Evolutionary conservation across 2,888 invertebrate genomes (phyloP).

Genomic region (Escarpia spicata): DNA sequence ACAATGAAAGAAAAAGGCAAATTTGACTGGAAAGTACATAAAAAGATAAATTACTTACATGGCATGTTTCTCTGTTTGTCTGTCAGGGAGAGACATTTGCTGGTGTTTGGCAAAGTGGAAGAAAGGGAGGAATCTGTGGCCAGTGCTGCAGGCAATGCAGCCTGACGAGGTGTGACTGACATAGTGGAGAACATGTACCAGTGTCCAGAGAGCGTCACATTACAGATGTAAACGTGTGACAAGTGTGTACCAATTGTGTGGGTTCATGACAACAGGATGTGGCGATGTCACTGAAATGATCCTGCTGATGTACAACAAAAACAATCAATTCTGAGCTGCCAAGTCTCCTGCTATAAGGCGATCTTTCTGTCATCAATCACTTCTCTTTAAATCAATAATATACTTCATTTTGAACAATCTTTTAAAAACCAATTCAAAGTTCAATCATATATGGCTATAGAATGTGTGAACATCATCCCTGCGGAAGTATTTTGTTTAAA

Average conservation of each 20-base stretch:
- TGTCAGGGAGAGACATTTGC: background rate
- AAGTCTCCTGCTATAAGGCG: too few relatives aligned
- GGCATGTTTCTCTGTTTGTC: background rate
- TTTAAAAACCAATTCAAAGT: too few relatives aligned
- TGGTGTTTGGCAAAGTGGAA: background rate
- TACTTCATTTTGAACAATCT: too few relatives aligned
- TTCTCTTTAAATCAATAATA: too few relatives aligned
- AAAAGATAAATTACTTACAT: background rate
- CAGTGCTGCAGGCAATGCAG: background rate
- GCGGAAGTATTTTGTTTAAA: too few relatives aligned
- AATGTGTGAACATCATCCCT: too few relatives aligned
- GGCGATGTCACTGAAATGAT: background rate
- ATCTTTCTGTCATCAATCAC: too few relatives aligned
- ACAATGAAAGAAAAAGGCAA: too few relatives aligned
- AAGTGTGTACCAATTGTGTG: background rate
- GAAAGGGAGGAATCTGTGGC: background rate
- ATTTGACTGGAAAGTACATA: background rate
- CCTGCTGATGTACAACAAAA: background rate
- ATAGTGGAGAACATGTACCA: background rate
- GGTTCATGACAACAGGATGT: background rate
- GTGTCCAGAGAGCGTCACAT: background rate
- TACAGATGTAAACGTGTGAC: background rate
- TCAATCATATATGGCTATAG: too few relatives aligned
- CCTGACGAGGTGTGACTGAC: background rate
- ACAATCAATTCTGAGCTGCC: background rate